Evolutionary conservation across 2,113 vertebrate species (phyloP).

Genomic region (Cephalopterus ornatus): DNA sequence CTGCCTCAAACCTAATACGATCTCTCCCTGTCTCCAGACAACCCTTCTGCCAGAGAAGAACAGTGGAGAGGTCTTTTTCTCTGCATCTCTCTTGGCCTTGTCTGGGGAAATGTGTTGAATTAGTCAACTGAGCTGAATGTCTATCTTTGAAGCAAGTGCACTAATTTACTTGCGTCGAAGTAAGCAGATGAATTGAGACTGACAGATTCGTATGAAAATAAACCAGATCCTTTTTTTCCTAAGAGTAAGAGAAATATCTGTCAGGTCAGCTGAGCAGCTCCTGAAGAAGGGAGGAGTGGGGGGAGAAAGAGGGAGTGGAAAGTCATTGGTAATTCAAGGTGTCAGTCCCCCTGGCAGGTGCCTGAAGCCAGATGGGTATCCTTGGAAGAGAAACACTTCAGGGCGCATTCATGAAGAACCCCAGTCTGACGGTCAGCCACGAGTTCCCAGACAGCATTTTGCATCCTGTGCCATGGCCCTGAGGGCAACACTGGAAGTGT

Average conservation of each 20-base stretch:
- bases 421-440: background rate
- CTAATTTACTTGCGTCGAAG: background rate
- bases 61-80: background rate
- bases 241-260: background rate
- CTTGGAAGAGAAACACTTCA: accelerated
- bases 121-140: background rate
- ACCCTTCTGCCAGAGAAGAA: background rate
- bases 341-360: background rate
- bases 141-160: background rate
- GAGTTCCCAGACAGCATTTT: background rate
- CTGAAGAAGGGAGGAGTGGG: accelerated
- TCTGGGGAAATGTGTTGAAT: background rate
- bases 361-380: background rate
- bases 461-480: background rate
- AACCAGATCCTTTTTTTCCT: background rate
- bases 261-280: background rate
- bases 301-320: background rate
- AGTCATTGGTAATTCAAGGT: background rate
- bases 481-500: background rate
- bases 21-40: background rate
- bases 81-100: background rate
- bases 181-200: background rate
- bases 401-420: accelerated
- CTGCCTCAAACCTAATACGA: background rate
- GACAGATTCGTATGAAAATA: background rate